phyloP scores from a whole-genome alignment of 2,797 vertebrate genomes.

The Myotis planiceps region DNA sequence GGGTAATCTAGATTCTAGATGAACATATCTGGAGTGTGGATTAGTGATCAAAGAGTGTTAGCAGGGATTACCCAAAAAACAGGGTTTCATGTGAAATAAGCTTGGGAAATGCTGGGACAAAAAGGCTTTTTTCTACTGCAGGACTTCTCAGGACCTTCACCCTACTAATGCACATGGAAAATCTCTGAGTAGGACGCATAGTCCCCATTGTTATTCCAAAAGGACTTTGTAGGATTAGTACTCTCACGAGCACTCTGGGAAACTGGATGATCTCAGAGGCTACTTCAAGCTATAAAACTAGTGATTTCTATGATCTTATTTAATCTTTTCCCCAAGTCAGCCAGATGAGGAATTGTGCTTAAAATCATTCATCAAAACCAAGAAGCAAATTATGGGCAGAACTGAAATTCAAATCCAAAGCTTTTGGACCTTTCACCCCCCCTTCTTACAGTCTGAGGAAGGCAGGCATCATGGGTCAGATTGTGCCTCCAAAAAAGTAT shows the following conservation, averaged over 20 bases:
- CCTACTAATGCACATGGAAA: background rate
- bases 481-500: background rate
- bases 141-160: background rate
- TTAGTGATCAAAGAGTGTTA: background rate
- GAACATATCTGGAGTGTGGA: background rate
- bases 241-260: background rate
- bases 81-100: background rate
- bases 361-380: conserved; percentile 31
- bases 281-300: background rate
- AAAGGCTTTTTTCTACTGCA: background rate
- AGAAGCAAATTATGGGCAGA: background rate
- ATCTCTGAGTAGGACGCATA: background rate
- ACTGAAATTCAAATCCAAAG: background rate
- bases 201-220: background rate
- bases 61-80: background rate
- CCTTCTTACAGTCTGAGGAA: accelerated
- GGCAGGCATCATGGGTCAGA: background rate
- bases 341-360: background rate
- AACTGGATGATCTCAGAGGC: background rate
- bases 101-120: background rate
- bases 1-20: background rate
- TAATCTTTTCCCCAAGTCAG: background rate
- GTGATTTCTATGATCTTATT: conserved; percentile 36
- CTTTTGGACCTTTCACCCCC: background rate
- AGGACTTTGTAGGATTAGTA: background rate